A percentile compares a stretch with the other conserved stretches of the same genome.
Conservation (phyloP, 2,797 vertebrate genomes). For the Coregonus sp. region DNA sequence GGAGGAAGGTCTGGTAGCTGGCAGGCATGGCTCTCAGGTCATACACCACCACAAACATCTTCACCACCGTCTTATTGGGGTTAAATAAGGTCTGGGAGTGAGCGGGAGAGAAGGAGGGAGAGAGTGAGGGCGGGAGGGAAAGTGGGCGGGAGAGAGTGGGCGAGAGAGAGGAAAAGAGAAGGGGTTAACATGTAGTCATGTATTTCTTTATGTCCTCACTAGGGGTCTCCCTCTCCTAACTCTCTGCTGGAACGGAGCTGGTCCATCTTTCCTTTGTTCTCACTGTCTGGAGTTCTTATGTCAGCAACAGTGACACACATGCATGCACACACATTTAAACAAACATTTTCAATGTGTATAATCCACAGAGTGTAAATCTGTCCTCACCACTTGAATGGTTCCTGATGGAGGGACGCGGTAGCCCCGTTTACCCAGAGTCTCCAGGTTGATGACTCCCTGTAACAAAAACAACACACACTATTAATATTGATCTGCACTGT, state of each 20-base stretch:
- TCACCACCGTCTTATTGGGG: conserved; percentile 99
- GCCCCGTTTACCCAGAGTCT: conserved; percentile 97
- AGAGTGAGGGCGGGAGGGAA: neutral
- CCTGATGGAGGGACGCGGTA: conserved; percentile 99
- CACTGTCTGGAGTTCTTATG: neutral
- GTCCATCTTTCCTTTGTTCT: conserved; percentile 50
- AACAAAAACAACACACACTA: conserved; percentile 15
- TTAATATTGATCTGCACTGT: neutral
- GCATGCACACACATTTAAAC: neutral
- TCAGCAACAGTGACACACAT: neutral
- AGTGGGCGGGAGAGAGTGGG: neutral
- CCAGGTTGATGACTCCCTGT: conserved; percentile 97
- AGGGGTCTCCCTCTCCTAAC: conserved; percentile 57
- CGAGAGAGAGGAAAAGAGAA: neutral
- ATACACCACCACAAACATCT: conserved; percentile 99
- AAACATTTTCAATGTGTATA: neutral
- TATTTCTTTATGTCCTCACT: conserved; percentile 50
- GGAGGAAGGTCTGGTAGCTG: conserved; percentile 98
- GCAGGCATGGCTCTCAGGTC: conserved; percentile 96
- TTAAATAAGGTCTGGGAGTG: conserved; percentile 97
- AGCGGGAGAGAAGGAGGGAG: neutral
- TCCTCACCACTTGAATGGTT: conserved; percentile 99
- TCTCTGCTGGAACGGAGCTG: neutral
- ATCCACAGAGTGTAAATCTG: neutral
- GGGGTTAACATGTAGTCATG: neutral